A percentile compares a stretch with the other conserved stretches of the same genome.
Evolutionary conservation across 2,113 vertebrate genomes (phyloP).

Genomic region (Petaurus breviceps): DNA sequence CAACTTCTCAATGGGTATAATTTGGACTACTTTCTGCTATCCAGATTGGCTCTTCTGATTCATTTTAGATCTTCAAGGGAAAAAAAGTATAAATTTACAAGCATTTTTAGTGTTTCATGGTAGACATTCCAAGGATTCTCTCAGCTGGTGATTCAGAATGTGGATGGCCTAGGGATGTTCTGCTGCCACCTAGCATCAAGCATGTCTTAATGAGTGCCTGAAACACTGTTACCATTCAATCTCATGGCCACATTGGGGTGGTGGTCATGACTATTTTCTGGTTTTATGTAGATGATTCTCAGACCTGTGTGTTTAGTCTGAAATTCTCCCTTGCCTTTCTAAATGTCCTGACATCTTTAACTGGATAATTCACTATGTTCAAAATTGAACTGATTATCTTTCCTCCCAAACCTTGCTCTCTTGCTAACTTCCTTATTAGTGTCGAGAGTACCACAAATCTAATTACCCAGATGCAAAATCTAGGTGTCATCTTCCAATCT

Average conservation of each 20-base stretch:
- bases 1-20: not conserved
- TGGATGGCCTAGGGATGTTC: not conserved
- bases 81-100: not conserved
- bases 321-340: not conserved
- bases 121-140: not conserved
- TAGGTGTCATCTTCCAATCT: not conserved
- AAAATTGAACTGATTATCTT: not conserved
- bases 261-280: not conserved
- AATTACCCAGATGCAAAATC: not conserved
- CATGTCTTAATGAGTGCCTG: not conserved
- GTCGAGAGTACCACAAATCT: not conserved
- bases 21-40: not conserved
- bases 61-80: not conserved
- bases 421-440: not conserved
- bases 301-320: not conserved
- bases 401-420: not conserved
- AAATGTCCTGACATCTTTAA: not conserved
- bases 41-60: constrained; percentile 2
- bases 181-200: not conserved
- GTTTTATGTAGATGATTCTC: constrained; percentile 25
- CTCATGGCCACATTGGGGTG: not conserved
- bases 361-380: not conserved
- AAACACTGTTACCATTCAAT: constrained; percentile 3
- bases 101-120: not conserved
- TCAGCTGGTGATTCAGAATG: not conserved